Evolutionary conservation across 2,113 vertebrate genomes (phyloP).

Genomic region (Sarotherodon lohbergeri): DNA sequence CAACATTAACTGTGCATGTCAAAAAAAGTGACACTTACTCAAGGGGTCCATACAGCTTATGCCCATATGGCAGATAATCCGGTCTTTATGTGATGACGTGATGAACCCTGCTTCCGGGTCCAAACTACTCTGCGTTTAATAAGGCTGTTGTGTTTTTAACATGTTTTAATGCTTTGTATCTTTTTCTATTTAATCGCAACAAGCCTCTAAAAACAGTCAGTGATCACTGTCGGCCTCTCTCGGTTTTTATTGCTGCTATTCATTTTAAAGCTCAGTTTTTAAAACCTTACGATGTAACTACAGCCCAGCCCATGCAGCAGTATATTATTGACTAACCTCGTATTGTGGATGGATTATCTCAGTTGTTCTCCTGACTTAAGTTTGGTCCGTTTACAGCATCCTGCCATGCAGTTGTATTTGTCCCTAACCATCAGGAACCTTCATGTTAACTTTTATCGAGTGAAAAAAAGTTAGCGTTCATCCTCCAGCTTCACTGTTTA

Average conservation of each 20-base stretch:
- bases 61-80: neutral
- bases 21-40: neutral
- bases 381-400: neutral
- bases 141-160: neutral
- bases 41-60: neutral
- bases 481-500: neutral
- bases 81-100: neutral
- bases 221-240: neutral
- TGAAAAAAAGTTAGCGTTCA: neutral
- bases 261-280: neutral
- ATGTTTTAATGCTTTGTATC: neutral
- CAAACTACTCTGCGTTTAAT: neutral
- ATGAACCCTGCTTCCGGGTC: neutral
- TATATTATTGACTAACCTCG: accelerated
- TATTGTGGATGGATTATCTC: accelerated
- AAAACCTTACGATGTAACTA: neutral
- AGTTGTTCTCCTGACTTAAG: neutral
- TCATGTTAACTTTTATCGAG: neutral
- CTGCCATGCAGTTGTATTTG: accelerated
- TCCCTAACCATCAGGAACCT: neutral
- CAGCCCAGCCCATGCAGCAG: neutral
- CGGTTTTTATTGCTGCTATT: neutral
- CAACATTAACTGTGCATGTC: neutral
- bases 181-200: neutral
- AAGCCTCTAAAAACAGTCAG: neutral